A percentile compares a stretch with the other conserved stretches of the same genome.
phyloP scores from a whole-genome alignment of 2,113 vertebrate species.

The Phoenicopterus ruber region DNA sequence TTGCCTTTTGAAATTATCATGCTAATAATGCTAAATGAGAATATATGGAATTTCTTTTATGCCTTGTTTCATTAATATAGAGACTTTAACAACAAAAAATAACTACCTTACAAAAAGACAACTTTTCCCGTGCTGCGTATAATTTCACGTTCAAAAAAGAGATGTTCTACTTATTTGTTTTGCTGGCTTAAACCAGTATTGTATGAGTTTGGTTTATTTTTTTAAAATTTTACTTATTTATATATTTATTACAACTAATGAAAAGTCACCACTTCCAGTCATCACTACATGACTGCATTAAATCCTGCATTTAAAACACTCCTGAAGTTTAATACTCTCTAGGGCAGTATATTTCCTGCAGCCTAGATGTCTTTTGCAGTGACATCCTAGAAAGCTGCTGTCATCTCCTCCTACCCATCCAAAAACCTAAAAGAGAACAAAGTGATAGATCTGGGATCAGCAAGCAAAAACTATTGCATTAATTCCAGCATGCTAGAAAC shows the following conservation, averaged over 20 bases:
- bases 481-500: background rate
- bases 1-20: background rate
- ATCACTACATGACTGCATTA: background rate
- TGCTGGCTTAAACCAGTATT: background rate
- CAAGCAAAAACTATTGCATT: background rate
- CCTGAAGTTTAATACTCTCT: background rate
- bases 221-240: background rate
- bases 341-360: background rate
- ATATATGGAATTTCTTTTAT: background rate
- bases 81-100: background rate
- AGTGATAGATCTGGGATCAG: background rate
- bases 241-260: background rate
- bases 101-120: background rate
- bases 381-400: background rate
- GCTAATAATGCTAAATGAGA: background rate
- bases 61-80: background rate
- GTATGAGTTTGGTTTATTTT: background rate
- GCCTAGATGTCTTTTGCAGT: background rate
- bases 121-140: background rate
- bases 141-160: background rate
- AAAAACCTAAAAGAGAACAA: background rate
- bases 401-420: background rate
- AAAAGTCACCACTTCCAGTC: background rate
- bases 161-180: background rate
- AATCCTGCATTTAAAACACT: background rate